Conservation (phyloP, 2,797 vertebrate genomes). For the Rhinophrynus dorsalis region DNA sequence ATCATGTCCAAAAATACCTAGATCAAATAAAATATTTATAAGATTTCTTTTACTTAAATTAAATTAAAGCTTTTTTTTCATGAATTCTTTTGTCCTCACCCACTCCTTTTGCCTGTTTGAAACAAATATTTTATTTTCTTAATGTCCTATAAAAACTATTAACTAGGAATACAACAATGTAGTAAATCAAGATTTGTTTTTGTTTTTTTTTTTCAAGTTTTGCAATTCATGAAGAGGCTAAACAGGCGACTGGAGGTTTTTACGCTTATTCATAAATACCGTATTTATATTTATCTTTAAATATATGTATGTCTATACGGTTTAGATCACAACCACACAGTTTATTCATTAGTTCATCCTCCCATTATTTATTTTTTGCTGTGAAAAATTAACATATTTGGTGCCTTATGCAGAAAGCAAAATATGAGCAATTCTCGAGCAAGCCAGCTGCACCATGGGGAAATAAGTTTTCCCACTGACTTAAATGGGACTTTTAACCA, state of each 20-base stretch:
- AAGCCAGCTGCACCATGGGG: too few relatives aligned
- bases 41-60: constrained; percentile 61
- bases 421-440: too few relatives aligned
- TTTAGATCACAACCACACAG: constrained; percentile 42
- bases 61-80: constrained; percentile 79
- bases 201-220: constrained; percentile 68
- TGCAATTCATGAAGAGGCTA: constrained; percentile 58
- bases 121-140: constrained; percentile 62
- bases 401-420: too few relatives aligned
- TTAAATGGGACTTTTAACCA: too few relatives aligned
- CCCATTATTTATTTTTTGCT: not conserved
- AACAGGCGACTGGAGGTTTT: constrained; percentile 54
- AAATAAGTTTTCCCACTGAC: too few relatives aligned
- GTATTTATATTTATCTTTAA: constrained; percentile 49
- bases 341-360: not conserved
- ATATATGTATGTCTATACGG: not conserved
- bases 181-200: constrained; percentile 63
- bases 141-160: constrained; percentile 74
- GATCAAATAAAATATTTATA: constrained; percentile 77
- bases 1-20: constrained; percentile 78
- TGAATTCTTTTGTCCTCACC: constrained; percentile 51
- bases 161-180: constrained; percentile 55
- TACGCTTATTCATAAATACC: constrained; percentile 35
- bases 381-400: not conserved
- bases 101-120: constrained; percentile 43